phyloP scores from a whole-genome alignment of 2,113 vertebrate genomes.

The Lepidothrix coronata region DNA sequence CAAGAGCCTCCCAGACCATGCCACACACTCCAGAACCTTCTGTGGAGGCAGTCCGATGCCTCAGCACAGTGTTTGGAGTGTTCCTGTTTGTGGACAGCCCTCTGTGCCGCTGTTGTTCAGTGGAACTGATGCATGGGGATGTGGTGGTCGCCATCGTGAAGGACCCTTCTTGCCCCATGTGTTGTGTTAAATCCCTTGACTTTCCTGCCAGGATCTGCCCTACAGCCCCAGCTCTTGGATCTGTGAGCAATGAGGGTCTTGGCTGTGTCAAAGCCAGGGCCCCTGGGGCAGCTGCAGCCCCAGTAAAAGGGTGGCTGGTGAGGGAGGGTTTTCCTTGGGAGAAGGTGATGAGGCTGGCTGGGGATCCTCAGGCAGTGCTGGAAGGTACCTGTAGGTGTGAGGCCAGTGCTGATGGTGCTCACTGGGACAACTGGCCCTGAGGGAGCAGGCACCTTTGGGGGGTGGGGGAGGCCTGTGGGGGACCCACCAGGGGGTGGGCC shows the following conservation, averaged over 20 bases:
- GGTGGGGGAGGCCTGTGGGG: background rate
- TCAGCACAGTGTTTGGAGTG: rapidly evolving
- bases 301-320: background rate
- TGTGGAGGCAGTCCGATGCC: background rate
- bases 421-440: background rate
- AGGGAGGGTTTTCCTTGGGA: background rate
- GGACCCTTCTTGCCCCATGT: rapidly evolving
- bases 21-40: background rate
- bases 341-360: rapidly evolving
- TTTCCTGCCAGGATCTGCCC: background rate
- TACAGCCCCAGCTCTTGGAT: background rate
- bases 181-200: rapidly evolving
- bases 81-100: background rate
- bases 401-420: rapidly evolving
- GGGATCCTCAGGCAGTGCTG: background rate
- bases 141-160: background rate
- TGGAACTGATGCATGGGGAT: rapidly evolving
- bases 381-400: background rate
- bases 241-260: rapidly evolving
- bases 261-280: background rate
- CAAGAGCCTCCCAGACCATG: background rate
- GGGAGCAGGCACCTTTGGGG: rapidly evolving
- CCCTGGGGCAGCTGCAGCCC: background rate
- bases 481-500: too few relatives aligned
- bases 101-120: background rate